Evolutionary conservation across 2,113 vertebrate species (phyloP), one percentile per base, ranked within the genome.

Genomic region (Xiphophorus hellerii): DNA sequence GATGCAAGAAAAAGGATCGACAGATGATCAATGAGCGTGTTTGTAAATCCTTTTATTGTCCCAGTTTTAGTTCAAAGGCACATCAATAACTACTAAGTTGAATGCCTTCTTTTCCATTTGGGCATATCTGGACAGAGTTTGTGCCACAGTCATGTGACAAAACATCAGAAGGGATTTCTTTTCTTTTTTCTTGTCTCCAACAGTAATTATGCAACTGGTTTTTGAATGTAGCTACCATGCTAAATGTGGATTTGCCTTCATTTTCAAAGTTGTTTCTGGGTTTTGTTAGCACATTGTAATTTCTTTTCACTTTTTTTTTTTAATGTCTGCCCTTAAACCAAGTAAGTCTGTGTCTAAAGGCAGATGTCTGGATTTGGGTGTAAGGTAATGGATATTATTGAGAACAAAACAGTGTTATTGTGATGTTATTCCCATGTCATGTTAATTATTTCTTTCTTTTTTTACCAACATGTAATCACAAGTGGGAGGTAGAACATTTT

Each of bases 151-250:
- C 76, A 73, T 76, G 76, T 77, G 85, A 76, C 81, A 86, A 82
- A 80, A 82, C 73, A 81, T 87, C 77, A 86, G 86, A 91, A 75
- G 77, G 86, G 87, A 89, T 89, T 86, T 48, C 44, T 48, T 93
- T 60, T 58, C 30, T 8, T 64, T 33, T 20, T 65, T 22, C 33
- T 88, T 87, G 82, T 88, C 87, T 92, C 87, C 58, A 90, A 92
- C 88, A 90, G 91, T 89, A 90, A 91, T 92, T 93, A 95, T 95
- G 93, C 93, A 95, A 94, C 93, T 93, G 91, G 92, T 94, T 94
- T 91, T 93, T 94, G 94, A 94, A 94, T 94, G 94, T 94, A 93
- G 91, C 92, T 92, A 88, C 81, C 90, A 92, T 92, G 93, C 88
- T 58, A 93, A 92, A 94, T 92, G 87, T 93, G 89, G 86, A 93